phyloP scores from a whole-genome alignment of 2,797 vertebrate genomes.

The Hemibagrus guttatus region DNA sequence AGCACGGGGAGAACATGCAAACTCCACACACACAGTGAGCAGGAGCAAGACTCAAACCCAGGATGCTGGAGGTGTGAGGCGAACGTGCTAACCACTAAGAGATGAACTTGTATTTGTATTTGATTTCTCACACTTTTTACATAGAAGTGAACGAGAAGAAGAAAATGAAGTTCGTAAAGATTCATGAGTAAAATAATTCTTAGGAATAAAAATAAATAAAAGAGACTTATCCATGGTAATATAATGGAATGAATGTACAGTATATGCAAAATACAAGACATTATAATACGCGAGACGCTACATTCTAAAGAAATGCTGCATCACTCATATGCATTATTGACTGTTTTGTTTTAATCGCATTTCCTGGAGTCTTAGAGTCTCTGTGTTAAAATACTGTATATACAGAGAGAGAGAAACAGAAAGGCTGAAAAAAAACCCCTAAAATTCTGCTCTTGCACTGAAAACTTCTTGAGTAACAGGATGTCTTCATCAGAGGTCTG shows the following conservation, averaged over 20 bases:
- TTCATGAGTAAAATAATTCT: not conserved
- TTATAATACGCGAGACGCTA: no score
- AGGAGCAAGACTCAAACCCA: no score
- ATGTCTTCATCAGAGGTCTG: not conserved
- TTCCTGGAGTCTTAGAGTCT: not conserved
- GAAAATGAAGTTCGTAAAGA: not conserved
- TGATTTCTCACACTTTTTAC: not conserved
- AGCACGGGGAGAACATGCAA: no score
- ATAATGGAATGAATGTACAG: not conserved
- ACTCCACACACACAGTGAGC: no score
- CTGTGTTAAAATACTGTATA: not conserved
- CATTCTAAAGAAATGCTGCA: not conserved
- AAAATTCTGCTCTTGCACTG: not conserved
- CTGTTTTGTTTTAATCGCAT: not conserved
- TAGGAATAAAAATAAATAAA: not conserved
- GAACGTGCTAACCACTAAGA: no score
- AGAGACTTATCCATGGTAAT: not conserved
- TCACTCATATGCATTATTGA: not conserved
- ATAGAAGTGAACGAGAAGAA: not conserved
- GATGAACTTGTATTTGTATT: not conserved
- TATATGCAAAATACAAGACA: not conserved
- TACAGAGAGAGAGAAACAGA: not conserved
- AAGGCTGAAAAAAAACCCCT: not conserved
- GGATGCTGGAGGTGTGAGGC: no score
- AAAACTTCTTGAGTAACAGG: constrained; percentile 1